Conservation (phyloP, 2,113 vertebrate species). For the Andinoacara biseriatus region DNA sequence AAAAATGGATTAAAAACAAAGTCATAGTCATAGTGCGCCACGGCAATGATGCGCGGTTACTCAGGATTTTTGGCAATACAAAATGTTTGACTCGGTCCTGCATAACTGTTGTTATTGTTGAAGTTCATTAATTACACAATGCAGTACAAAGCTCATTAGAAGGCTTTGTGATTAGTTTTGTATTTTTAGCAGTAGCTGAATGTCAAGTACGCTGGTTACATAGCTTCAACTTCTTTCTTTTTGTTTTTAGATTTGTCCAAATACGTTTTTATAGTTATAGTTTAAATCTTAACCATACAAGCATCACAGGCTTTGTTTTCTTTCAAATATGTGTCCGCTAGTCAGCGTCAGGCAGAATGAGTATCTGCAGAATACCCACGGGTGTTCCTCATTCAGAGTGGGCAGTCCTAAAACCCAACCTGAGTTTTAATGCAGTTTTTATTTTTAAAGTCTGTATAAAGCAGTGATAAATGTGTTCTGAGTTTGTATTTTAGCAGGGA, state of each 20-base stretch:
- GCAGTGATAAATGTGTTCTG: neutral
- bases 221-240: neutral
- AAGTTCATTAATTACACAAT: neutral
- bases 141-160: neutral
- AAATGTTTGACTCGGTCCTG: neutral
- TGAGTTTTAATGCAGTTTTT: neutral
- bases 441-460: neutral
- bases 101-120: neutral
- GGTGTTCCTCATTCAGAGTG: neutral
- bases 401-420: neutral
- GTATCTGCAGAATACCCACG: neutral
- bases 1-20: neutral
- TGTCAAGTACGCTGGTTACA: neutral
- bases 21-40: neutral
- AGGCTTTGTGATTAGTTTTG: neutral
- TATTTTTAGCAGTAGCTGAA: neutral
- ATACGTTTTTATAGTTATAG: neutral
- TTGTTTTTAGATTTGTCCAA: too few species aligned
- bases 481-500: neutral
- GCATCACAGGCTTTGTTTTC: neutral
- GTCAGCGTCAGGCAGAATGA: neutral
- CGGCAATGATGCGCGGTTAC: neutral
- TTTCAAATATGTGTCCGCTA: neutral
- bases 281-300: neutral
- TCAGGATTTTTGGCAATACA: neutral